These are phyloP conservation scores for Gobionotothen gibberifrons DNA, from an alignment of 2,797 vertebrate genomes.

Conservation along the genomic window DNA sequence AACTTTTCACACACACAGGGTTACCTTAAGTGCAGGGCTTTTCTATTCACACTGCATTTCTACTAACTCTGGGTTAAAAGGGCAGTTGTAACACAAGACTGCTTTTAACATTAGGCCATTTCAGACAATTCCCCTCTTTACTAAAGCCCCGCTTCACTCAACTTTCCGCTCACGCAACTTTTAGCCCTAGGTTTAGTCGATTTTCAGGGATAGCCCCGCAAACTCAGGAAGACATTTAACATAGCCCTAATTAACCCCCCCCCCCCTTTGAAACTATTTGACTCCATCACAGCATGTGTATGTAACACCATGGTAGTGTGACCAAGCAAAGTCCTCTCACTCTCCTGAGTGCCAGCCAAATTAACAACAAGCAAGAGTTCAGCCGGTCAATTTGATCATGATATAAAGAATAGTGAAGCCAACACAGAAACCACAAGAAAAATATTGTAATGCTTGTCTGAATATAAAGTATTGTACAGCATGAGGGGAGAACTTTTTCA, in stretches of 20 bases:
- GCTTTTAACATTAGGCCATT: background rate
- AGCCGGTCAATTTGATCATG: conserved; percentile 7
- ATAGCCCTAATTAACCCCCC: conserved; percentile 23
- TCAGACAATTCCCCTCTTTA: background rate
- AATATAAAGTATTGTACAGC: background rate
- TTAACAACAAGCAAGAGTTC: conserved; percentile 7
- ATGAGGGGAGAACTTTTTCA: background rate
- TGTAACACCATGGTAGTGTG: conserved; percentile 12
- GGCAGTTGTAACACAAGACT: background rate
- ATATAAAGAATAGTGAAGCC: conserved; percentile 10
- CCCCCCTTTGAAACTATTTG: background rate
- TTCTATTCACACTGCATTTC: background rate
- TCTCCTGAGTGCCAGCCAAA: conserved; percentile 1
- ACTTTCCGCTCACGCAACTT: no score
- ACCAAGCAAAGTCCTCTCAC: conserved; percentile 14
- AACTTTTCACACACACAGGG: background rate
- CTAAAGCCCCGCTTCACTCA: background rate
- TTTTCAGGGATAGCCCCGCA: conserved; percentile 1
- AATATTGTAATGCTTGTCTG: background rate
- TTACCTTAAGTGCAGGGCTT: background rate
- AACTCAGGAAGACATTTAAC: conserved; percentile 15
- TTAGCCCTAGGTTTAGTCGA: background rate
- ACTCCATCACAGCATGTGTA: conserved; percentile 14
- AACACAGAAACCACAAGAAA: background rate
- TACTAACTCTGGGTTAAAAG: background rate